phyloP scores from a whole-genome alignment of 2,888 invertebrate genomes.

The Drosophila borealis region DNA sequence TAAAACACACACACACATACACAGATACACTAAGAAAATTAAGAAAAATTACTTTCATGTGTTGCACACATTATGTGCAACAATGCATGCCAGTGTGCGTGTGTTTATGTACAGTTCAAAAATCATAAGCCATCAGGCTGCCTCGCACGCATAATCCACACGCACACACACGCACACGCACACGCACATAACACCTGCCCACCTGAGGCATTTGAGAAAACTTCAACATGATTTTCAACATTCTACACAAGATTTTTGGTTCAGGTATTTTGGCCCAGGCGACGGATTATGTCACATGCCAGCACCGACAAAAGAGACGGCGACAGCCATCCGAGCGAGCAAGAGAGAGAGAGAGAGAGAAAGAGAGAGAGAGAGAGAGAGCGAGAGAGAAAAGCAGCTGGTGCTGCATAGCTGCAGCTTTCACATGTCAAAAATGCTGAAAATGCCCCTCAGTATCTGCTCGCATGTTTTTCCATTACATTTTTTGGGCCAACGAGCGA shows the following conservation, averaged over 20 bases:
- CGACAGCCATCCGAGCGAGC: slow-evolving; percentile 16
- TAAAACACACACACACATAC: slow-evolving; percentile 38
- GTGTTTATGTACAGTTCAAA: slow-evolving; percentile 26
- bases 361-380: slow-evolving; percentile 10
- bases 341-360: slow-evolving; percentile 17
- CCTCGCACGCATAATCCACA: slow-evolving; percentile 13
- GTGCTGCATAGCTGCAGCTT: slow-evolving; percentile 38
- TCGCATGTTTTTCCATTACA: slow-evolving; percentile 44
- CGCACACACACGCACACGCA: slow-evolving; percentile 10
- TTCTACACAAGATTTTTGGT: slow-evolving; percentile 63
- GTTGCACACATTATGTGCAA: slow-evolving; percentile 58
- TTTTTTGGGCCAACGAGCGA: slow-evolving; percentile 51
- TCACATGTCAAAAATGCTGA: slow-evolving; percentile 48
- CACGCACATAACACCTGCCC: slow-evolving; percentile 35
- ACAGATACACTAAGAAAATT: slow-evolving; percentile 63
- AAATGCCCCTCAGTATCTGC: slow-evolving; percentile 33
- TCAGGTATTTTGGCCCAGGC: slow-evolving; percentile 68
- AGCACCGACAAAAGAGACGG: slow-evolving; percentile 45
- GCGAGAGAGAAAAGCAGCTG: slow-evolving; percentile 10
- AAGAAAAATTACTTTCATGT: slow-evolving; percentile 75
- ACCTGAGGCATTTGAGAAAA: slow-evolving; percentile 52
- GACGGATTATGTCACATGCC: slow-evolving; percentile 75
- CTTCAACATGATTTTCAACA: slow-evolving; percentile 76
- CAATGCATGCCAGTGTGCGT: slow-evolving; percentile 27
- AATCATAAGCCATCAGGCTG: slow-evolving; percentile 61